Evolutionary conservation across 2,797 vertebrate species (phyloP).

Genomic region (Kryptopterus vitreolus): DNA sequence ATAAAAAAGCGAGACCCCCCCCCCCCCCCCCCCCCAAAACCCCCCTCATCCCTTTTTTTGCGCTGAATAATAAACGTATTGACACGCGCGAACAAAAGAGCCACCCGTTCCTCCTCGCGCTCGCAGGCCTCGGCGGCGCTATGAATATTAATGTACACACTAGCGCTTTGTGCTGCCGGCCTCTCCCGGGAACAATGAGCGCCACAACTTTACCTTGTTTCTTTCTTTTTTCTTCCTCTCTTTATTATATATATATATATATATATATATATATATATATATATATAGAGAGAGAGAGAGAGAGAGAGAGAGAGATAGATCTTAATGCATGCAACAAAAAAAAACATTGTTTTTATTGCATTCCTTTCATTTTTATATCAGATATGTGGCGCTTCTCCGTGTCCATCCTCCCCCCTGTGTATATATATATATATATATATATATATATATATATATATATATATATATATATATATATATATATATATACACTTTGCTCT

Average conservation of each 20-base stretch:
- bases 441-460: too few species aligned
- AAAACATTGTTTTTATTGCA: neutral
- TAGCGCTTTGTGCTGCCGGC: slow-evolving; percentile 82
- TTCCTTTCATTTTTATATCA: too few species aligned
- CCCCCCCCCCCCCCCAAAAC: too few species aligned
- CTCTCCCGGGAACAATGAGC: slow-evolving; percentile 79
- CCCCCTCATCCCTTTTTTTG: too few species aligned
- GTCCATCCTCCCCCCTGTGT: too few species aligned
- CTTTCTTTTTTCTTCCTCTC: neutral
- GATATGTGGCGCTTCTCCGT: too few species aligned
- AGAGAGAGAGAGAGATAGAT: too few species aligned
- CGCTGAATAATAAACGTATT: slow-evolving; percentile 88
- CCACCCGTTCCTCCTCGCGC: slow-evolving; percentile 82
- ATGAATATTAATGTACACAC: slow-evolving; percentile 88
- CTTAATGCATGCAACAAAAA: neutral
- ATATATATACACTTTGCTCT: neutral
- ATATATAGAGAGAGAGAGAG: too few species aligned
- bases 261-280: too few species aligned
- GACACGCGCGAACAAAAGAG: slow-evolving; percentile 82
- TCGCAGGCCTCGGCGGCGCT: slow-evolving; percentile 78
- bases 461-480: too few species aligned
- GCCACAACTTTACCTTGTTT: slow-evolving; percentile 59
- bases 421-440: too few species aligned
- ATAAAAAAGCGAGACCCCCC: slow-evolving; percentile 66
- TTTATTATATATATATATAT: too few species aligned